Evolutionary conservation across 2,888 invertebrate genomes (phyloP), one percentile per base, ranked within the genome.

Genomic region (Agriopis aurantiaria): DNA sequence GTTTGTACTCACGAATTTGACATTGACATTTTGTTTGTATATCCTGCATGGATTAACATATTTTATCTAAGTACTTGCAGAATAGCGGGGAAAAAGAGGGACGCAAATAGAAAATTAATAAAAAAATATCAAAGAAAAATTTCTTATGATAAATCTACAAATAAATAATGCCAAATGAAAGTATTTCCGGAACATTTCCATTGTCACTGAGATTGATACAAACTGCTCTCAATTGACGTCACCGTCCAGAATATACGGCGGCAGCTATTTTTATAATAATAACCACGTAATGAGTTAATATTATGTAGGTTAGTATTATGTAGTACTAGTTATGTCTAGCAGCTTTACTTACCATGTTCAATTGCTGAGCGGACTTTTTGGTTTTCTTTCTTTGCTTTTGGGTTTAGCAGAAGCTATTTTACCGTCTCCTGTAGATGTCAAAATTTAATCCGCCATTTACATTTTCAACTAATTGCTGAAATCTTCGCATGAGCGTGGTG

Each of bases 141-240:
- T 7, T 33, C 8, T 9, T 17, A 40, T 14, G 43, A 56, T 43
- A 58, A 46, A 45, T 67, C 43, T 14, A 51, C 53, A n/a, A 43
- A 48, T 45, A 49, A 67, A 55, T 43, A 53, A 60, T 48, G 49
- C 49, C 49, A 66, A 53, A 46, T 40, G 43, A 61, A 61, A 49
- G 43, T 51, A 49, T 56, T 66, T 56, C 45, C 61, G 51, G 43
- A 51, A 7, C 56, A 68, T 62, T 65, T 4, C 51, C 43, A 60
- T 60, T 69, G 60, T 60, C 51, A 60, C 48, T 41, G 17, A 48
- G 58, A 63, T 53, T 68, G 52, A 53, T 51, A 68, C 41, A 68
- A 33, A 68, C 48, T 41, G n/a, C 43, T 12, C 41, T 17, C 68
- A 63, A 33, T 52, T 67, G 67, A 66, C 67, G 67, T 67, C 67